These are phyloP conservation scores for Thalpophila matura DNA, from an alignment of 2,888 invertebrate genomes.

Conservation along the genomic window DNA sequence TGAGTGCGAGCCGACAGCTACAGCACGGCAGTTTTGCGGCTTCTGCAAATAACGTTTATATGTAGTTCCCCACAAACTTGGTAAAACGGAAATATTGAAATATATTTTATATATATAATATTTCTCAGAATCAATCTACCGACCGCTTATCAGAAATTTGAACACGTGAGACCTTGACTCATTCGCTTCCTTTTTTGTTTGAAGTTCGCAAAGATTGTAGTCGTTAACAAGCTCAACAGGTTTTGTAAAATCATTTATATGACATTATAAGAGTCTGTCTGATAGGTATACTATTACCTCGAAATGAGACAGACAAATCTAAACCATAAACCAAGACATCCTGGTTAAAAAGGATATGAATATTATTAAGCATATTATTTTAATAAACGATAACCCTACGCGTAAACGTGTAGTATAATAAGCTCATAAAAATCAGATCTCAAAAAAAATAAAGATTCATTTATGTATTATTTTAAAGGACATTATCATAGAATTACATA, in stretches of 20 bases:
- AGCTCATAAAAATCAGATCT: too few relatives aligned
- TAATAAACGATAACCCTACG: too few relatives aligned
- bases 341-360: constrained; percentile 8
- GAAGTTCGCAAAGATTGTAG: constrained; percentile 6
- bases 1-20: constrained; percentile 65
- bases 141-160: constrained; percentile 36
- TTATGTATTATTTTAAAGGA: not conserved
- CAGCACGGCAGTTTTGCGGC: constrained; percentile 75
- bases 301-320: constrained; percentile 9
- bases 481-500: not conserved
- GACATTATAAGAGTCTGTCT: not conserved
- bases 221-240: constrained; percentile 19
- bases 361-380: constrained; percentile 28
- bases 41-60: constrained; percentile 84
- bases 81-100: constrained; percentile 66
- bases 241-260: constrained; percentile 17
- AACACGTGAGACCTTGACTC: constrained; percentile 38
- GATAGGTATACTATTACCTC: constrained; percentile 4
- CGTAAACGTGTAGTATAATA: too few relatives aligned
- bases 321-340: constrained; percentile 32
- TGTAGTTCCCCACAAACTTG: constrained; percentile 71
- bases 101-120: too few relatives aligned
- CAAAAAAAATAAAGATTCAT: too few relatives aligned
- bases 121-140: constrained; percentile 65
- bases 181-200: constrained; percentile 25